These are phyloP conservation scores for Drosophila bunnanda DNA, from an alignment of 2,888 invertebrate species.

Conservation along the genomic window DNA sequence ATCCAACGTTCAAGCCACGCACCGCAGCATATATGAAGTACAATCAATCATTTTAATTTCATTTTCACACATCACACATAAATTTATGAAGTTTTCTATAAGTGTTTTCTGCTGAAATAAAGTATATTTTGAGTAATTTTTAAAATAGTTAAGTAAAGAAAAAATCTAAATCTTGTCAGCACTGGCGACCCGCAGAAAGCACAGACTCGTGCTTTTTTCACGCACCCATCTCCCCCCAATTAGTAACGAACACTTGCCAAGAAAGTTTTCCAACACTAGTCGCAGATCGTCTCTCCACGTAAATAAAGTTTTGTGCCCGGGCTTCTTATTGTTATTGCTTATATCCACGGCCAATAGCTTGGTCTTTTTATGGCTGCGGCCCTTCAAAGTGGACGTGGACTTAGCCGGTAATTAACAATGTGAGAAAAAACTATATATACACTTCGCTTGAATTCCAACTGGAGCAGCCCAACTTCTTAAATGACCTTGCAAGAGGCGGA, in stretches of 20 bases:
- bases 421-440: neutral
- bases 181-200: neutral
- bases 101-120: conserved; percentile 1
- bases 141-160: no score
- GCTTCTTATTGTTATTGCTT: conserved; percentile 6
- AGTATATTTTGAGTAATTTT: neutral
- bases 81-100: neutral
- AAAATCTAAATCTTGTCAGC: neutral
- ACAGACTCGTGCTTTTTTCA: neutral
- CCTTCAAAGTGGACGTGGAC: conserved; percentile 14
- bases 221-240: neutral
- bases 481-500: conserved; percentile 71
- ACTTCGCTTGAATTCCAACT: neutral
- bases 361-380: conserved; percentile 20
- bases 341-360: neutral
- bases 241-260: conserved; percentile 17
- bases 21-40: conserved; percentile 30
- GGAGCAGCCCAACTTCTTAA: conserved; percentile 10
- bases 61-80: neutral
- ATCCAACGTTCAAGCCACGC: conserved; percentile 24
- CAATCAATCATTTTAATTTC: conserved; percentile 11
- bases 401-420: conserved; percentile 19
- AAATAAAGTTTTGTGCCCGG: conserved; percentile 20
- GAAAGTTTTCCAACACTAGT: conserved; percentile 5
- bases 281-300: conserved; percentile 35